Percentiles rank a stretch among this genome's conserved stretches.
Conservation (phyloP, 2,113 vertebrate genomes). For the Acrocephalus kingi region DNA sequence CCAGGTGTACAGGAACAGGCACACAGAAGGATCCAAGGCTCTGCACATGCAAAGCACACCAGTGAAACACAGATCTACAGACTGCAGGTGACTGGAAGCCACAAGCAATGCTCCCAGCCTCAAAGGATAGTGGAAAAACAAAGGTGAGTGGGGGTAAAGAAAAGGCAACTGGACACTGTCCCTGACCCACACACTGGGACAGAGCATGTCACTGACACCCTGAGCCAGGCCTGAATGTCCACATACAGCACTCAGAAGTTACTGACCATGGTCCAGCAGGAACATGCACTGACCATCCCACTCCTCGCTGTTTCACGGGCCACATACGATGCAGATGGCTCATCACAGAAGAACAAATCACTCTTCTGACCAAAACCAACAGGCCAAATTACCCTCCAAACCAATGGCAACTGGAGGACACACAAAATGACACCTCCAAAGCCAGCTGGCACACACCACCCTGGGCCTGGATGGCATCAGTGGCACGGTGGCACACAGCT, state of each 20-base stretch:
- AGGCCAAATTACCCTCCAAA: conserved; percentile 28
- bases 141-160: rapidly evolving
- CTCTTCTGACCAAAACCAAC: conserved; percentile 46
- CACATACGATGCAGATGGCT: neutral
- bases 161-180: neutral
- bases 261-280: neutral
- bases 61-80: neutral
- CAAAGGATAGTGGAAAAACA: neutral
- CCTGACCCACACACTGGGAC: neutral
- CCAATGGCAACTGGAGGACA: conserved; percentile 42
- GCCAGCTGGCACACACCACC: conserved; percentile 10
- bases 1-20: neutral
- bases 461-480: neutral
- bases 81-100: neutral
- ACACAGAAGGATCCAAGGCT: neutral
- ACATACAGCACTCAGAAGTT: neutral
- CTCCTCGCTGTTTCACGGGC: neutral
- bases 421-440: neutral
- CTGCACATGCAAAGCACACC: neutral
- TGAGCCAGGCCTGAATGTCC: neutral
- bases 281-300: neutral
- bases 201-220: neutral
- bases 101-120: neutral
- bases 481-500: conserved; percentile 9
- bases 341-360: neutral